Evolutionary conservation across 2,113 vertebrate genomes (phyloP).

Genomic region (Geococcyx californianus): DNA sequence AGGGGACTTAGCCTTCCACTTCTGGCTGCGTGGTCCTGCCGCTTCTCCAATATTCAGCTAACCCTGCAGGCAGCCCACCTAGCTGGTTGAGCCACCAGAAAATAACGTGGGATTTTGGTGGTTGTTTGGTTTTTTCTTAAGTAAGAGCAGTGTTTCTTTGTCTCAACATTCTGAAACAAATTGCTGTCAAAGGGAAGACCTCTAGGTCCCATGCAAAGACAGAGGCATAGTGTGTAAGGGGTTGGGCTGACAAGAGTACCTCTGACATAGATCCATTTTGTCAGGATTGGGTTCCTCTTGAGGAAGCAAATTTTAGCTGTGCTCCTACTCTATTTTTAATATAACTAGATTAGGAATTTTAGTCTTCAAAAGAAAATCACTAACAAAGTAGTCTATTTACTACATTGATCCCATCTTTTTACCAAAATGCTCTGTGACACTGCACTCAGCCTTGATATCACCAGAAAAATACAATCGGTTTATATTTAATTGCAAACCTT

Average conservation of each 20-base stretch:
- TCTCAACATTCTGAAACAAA: neutral
- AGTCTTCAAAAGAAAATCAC: neutral
- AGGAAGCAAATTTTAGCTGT: neutral
- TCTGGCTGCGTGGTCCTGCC: neutral
- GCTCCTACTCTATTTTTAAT: neutral
- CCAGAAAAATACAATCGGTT: neutral
- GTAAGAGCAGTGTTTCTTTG: neutral
- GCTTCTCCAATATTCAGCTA: neutral
- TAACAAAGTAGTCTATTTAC: neutral
- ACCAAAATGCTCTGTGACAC: neutral
- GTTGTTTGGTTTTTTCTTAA: neutral
- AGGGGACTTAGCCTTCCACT: neutral
- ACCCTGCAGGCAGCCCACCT: neutral
- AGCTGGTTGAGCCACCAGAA: neutral
- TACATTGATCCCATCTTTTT: neutral
- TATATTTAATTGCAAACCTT: neutral
- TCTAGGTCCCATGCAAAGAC: neutral
- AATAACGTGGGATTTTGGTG: neutral
- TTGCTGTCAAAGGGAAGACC: neutral
- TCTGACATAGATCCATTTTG: neutral
- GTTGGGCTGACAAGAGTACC: neutral
- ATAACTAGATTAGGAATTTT: neutral
- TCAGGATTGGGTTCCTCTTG: neutral
- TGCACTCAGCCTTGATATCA: neutral
- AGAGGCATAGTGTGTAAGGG: neutral